phyloP scores from a whole-genome alignment of 2,113 vertebrate species.

The Mustelus asterias region DNA sequence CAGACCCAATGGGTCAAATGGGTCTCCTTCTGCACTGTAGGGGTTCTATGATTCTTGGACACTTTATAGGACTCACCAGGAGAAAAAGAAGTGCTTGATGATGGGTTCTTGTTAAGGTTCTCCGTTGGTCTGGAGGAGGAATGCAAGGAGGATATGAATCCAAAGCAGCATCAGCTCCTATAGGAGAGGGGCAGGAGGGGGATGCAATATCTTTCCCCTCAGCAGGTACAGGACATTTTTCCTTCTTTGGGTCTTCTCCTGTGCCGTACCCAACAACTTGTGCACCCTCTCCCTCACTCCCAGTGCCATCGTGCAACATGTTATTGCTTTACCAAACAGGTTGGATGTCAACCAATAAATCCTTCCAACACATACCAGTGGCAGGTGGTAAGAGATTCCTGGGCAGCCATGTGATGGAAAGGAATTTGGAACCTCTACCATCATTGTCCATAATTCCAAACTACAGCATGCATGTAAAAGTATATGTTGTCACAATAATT shows the following conservation, averaged over 20 bases:
- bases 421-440: no score
- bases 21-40: no score
- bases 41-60: no score
- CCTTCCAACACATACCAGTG: background rate
- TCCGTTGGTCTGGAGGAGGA: background rate
- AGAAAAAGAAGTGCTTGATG: background rate
- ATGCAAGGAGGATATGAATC: background rate
- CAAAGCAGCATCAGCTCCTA: background rate
- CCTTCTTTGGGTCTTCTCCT: background rate
- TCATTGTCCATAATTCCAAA: background rate
- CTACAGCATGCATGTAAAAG: background rate
- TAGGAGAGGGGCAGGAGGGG: background rate
- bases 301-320: background rate
- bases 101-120: background rate
- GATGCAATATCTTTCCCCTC: no score
- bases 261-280: background rate
- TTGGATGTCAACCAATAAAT: no score
- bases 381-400: background rate
- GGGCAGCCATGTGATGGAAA: no score
- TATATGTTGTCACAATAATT: background rate
- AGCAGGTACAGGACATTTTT: no score
- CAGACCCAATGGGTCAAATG: no score
- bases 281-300: background rate
- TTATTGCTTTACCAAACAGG: background rate
- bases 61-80: no score